Evolutionary conservation across 2,888 invertebrate species (phyloP), one percentile per base, ranked within the genome.

Genomic region (Coenonympha glycerion): DNA sequence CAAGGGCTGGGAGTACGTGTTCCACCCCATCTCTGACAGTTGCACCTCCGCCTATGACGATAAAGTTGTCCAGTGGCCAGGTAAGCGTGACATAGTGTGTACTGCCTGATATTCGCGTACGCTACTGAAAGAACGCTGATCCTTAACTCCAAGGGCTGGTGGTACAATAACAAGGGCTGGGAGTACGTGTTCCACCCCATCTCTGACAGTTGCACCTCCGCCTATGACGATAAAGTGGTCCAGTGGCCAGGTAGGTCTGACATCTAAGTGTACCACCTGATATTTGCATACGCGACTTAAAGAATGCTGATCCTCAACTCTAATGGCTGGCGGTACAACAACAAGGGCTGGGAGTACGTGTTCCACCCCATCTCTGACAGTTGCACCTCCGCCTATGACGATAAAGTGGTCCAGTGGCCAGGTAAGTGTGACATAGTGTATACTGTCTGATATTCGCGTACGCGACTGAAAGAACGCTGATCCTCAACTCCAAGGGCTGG

Each of bases 201-300:
- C 15, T 97, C 97, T 56, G 92, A 96, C 5, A 93, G 92, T 4
- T 98, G 98, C 72, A 89, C 90, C 0, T 90, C 91, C 46, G 87
- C 92, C 1, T 89, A 88, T 53, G 93, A 92, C 5, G 90, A 90
- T 31, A 89, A 91, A 24, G 90, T 91, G 40, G 86, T 91, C 2
- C 92, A 91, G 64, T 98, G 97, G 97, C 95, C 95, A 62, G 93
- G 95, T 90, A 88, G 57, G 15, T n/a, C n/a, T n/a, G n/a, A n/a
- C n/a, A n/a, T n/a, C n/a, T n/a, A n/a, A n/a, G n/a, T n/a, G n/a
- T 99, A 99, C 80, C 99, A 99, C 76, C 92, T 99, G 63, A 92
- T 98, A 71, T 94, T 98, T 61, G 97, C 98, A 1, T 98, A 98
- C 76, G 98, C 97, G 0, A 96, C 97, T 0, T 92, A 96, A 70